Conservation (phyloP, 2,888 invertebrate species). For the Athripsodes cinereus region DNA sequence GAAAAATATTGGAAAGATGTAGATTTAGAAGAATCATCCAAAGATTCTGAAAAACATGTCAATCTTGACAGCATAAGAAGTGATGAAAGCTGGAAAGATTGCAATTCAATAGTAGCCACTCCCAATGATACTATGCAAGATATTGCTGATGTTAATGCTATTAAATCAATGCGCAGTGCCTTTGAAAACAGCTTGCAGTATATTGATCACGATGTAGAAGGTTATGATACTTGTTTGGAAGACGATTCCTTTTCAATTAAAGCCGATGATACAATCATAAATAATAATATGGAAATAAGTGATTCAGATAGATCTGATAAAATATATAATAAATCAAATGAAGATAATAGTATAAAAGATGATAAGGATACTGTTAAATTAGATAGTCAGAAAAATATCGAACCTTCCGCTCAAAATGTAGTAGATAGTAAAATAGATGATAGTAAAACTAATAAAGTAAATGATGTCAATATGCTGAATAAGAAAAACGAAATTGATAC, state of each 20-base stretch:
- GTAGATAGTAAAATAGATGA: not conserved
- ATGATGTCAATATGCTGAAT: not conserved
- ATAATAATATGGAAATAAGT: constrained; percentile 18
- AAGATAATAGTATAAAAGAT: constrained; percentile 1
- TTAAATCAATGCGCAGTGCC: constrained; percentile 39
- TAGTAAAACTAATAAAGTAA: constrained; percentile 4
- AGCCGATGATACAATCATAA: constrained; percentile 20
- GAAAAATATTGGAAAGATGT: constrained; percentile 47
- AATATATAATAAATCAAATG: constrained; percentile 1
- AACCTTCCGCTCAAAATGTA: not conserved
- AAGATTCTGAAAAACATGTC: constrained; percentile 17
- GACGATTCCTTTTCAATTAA: constrained; percentile 44
- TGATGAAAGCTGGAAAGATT: constrained; percentile 46
- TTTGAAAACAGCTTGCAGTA: constrained; percentile 40
- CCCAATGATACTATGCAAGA: constrained; percentile 37
- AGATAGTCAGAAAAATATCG: constrained; percentile 3
- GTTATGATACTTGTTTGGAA: constrained; percentile 58
- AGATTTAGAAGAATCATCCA: constrained; percentile 29
- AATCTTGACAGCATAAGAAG: constrained; percentile 37
- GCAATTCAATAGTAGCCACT: constrained; percentile 32
- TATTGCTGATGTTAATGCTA: constrained; percentile 35
- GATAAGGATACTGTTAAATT: not conserved
- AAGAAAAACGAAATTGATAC: constrained; percentile 1
- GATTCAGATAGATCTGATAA: constrained; percentile 12
- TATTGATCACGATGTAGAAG: constrained; percentile 50